Evolutionary conservation across 2,797 vertebrate species (phyloP).

Genomic region (Taenioides sp.): DNA sequence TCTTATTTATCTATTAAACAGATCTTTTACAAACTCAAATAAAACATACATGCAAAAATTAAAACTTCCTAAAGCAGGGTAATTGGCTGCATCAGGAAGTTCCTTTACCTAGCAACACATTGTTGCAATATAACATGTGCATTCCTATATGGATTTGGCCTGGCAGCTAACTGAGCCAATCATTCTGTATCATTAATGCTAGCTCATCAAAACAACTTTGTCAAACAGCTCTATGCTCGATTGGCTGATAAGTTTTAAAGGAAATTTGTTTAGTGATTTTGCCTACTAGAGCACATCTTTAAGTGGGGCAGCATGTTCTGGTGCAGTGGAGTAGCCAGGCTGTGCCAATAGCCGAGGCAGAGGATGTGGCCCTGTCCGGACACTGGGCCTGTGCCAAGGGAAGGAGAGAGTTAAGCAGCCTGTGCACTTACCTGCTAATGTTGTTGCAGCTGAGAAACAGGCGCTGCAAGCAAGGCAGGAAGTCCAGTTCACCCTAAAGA

Average conservation of each 20-base stretch:
- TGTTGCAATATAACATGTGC: constrained; percentile 41
- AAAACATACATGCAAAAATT: constrained; percentile 1
- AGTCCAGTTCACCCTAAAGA: constrained; percentile 92
- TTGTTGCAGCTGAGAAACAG: constrained; percentile 98
- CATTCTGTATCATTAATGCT: not conserved
- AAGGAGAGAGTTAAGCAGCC: constrained; percentile 64
- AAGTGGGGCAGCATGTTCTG: constrained; percentile 21
- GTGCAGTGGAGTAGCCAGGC: constrained; percentile 32
- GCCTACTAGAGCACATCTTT: constrained; percentile 32
- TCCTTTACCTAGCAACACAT: constrained; percentile 65
- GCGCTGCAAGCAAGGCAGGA: constrained; percentile 90
- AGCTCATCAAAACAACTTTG: constrained; percentile 38
- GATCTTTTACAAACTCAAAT: not conserved
- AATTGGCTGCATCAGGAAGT: constrained; percentile 23
- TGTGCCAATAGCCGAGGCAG: constrained; percentile 37
- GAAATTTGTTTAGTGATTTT: constrained; percentile 19
- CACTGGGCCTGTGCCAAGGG: constrained; percentile 45
- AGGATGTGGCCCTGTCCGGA: constrained; percentile 43
- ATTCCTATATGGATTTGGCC: not conserved
- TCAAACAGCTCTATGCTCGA: constrained; percentile 23
- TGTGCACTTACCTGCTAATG: constrained; percentile 91
- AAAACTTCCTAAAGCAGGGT: constrained; percentile 11
- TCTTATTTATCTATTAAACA: not conserved
- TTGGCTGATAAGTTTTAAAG: constrained; percentile 1
- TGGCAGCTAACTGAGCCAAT: constrained; percentile 7